Percentiles rank a stretch among this genome's conserved stretches.
Evolutionary conservation across 92 coral and sea anemone genomes (phyloP).

Genomic region (Paragorgia papillata): DNA sequence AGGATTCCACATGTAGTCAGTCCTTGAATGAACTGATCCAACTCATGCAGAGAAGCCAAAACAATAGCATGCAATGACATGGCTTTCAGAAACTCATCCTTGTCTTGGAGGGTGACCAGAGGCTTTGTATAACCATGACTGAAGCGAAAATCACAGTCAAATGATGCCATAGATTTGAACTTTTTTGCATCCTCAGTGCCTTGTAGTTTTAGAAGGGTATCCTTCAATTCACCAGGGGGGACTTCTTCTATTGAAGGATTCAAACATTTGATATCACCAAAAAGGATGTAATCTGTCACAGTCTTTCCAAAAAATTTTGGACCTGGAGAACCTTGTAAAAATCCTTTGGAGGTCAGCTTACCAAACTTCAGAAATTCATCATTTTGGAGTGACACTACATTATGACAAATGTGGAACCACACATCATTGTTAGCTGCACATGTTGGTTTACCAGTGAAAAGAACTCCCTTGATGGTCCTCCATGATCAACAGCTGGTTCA

Average conservation of each 20-base stretch:
- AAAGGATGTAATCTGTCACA: conserved; percentile 15
- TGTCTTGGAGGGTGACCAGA: background rate
- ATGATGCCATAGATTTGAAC: conserved; percentile 13
- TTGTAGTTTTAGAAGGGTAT: conserved; percentile 35
- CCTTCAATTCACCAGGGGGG: conserved; percentile 7
- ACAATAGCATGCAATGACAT: conserved; percentile 21
- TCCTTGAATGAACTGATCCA: conserved; percentile 46
- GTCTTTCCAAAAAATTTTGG: background rate
- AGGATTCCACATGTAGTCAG: conserved; percentile 40
- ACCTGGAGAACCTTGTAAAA: no score
- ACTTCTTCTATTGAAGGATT: conserved; percentile 14
- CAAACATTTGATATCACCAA: background rate
- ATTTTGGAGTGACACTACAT: no score
- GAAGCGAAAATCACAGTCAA: conserved; percentile 10
- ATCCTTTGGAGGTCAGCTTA: no score
- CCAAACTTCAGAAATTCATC: no score
- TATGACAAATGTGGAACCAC: no score
- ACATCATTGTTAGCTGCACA: no score
- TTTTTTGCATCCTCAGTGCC: background rate
- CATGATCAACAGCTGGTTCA: no score
- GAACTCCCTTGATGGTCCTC: no score
- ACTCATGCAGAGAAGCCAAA: conserved; percentile 15
- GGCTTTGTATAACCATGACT: conserved; percentile 17
- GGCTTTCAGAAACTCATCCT: background rate
- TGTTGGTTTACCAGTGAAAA: no score